These are phyloP conservation scores for Apamea monoglypha DNA, from an alignment of 2,888 invertebrate genomes.

Conservation along the genomic window DNA sequence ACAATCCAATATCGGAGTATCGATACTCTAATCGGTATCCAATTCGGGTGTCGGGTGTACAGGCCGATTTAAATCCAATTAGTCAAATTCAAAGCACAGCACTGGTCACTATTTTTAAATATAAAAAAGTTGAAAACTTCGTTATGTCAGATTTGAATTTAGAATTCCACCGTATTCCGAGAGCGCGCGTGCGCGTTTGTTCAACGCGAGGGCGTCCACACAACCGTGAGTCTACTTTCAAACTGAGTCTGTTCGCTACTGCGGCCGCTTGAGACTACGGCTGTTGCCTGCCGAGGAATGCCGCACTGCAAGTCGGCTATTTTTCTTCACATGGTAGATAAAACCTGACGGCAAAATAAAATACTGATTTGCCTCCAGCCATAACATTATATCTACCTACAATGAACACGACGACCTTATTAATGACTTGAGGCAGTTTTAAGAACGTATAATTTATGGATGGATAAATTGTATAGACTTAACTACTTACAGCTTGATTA, in stretches of 20 bases:
- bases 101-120: constrained; percentile 78
- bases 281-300: constrained; percentile 80
- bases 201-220: constrained; percentile 80
- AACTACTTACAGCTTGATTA: constrained; percentile 52
- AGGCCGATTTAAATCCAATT: constrained; percentile 76
- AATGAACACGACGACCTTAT: constrained; percentile 52
- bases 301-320: constrained; percentile 82
- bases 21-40: constrained; percentile 73
- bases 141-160: constrained; percentile 74
- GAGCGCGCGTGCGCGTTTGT: constrained; percentile 73
- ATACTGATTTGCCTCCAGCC: constrained; percentile 66
- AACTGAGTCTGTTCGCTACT: constrained; percentile 76
- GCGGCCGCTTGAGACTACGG: constrained; percentile 58
- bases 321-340: constrained; percentile 78
- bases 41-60: constrained; percentile 74
- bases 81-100: constrained; percentile 77
- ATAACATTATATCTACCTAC: constrained; percentile 46
- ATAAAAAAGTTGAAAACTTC: constrained; percentile 66
- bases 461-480: constrained; percentile 31
- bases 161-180: constrained; percentile 76
- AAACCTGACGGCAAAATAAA: constrained; percentile 77
- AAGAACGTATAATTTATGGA: constrained; percentile 44
- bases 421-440: constrained; percentile 46
- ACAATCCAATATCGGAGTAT: constrained; percentile 76
- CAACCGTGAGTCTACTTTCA: constrained; percentile 85